phyloP scores from a whole-genome alignment of 2,113 vertebrate genomes.

The Chaetodon trifascialis region DNA sequence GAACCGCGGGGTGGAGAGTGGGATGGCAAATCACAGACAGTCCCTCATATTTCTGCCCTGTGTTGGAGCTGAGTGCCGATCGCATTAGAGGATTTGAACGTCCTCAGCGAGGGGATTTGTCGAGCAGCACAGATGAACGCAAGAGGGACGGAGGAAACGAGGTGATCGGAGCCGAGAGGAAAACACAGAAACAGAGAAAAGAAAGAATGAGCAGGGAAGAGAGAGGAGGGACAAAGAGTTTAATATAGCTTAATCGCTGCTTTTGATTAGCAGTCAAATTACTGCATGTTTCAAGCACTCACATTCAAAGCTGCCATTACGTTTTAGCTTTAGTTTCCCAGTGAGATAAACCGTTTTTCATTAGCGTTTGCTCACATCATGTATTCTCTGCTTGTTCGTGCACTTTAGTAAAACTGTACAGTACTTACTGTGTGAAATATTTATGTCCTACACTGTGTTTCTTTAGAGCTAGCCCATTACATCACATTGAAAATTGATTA shows the following conservation, averaged over 20 bases:
- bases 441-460: too few relatives aligned
- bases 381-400: background rate
- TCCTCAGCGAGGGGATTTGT: constrained; percentile 19
- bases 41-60: background rate
- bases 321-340: background rate
- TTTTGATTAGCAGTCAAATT: background rate
- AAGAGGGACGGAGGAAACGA: constrained; percentile 16
- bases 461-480: background rate
- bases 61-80: constrained; percentile 13
- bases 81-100: constrained; percentile 32
- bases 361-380: background rate
- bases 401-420: background rate
- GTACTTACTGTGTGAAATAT: background rate
- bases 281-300: background rate
- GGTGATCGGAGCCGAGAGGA: background rate
- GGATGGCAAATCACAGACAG: constrained; percentile 20
- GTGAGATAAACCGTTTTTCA: background rate
- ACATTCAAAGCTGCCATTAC: background rate
- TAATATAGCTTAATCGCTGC: too few relatives aligned
- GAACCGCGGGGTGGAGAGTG: constrained; percentile 7
- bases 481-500: background rate
- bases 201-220: background rate
- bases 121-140: constrained; percentile 4
- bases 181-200: background rate
- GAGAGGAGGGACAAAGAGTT: background rate